Evolutionary conservation across 2,797 vertebrate species (phyloP).

Genomic region (Pygocentrus nattereri): DNA sequence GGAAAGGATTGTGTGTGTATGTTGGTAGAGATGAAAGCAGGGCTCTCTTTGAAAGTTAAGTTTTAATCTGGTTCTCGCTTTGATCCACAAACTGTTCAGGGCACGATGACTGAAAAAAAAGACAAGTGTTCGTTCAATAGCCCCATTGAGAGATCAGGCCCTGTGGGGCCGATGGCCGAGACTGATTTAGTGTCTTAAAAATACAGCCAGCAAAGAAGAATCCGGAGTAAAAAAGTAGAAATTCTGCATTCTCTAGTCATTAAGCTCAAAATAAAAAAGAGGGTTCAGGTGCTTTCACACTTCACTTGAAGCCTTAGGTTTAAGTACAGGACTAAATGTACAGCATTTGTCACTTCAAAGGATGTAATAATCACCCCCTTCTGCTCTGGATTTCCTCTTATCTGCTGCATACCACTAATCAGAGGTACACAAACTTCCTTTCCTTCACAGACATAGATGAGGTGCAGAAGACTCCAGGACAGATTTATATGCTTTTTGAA

Average conservation of each 20-base stretch:
- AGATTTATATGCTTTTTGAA: background rate
- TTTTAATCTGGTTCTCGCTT: conserved; percentile 15
- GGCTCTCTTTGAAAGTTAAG: conserved; percentile 13
- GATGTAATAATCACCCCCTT: background rate
- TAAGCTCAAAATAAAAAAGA: background rate
- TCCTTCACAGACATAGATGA: background rate
- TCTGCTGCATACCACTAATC: background rate
- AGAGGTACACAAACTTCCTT: background rate
- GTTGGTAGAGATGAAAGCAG: conserved; percentile 26
- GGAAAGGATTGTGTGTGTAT: conserved; percentile 7
- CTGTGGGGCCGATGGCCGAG: background rate
- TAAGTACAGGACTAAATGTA: background rate
- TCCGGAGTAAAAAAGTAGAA: background rate
- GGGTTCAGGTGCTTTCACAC: background rate
- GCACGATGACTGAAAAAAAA: conserved; percentile 1
- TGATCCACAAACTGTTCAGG: conserved; percentile 28
- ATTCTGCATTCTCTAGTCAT: background rate
- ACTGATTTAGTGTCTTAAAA: background rate
- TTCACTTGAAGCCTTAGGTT: background rate
- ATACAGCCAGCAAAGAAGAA: background rate
- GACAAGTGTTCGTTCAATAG: conserved; percentile 29
- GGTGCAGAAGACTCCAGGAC: background rate
- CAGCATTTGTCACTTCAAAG: background rate
- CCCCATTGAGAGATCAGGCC: background rate
- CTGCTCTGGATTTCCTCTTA: background rate